These are phyloP conservation scores for Forbesichthys papilliferus DNA, from an alignment of 2,113 vertebrate species.

Conservation along the genomic window DNA sequence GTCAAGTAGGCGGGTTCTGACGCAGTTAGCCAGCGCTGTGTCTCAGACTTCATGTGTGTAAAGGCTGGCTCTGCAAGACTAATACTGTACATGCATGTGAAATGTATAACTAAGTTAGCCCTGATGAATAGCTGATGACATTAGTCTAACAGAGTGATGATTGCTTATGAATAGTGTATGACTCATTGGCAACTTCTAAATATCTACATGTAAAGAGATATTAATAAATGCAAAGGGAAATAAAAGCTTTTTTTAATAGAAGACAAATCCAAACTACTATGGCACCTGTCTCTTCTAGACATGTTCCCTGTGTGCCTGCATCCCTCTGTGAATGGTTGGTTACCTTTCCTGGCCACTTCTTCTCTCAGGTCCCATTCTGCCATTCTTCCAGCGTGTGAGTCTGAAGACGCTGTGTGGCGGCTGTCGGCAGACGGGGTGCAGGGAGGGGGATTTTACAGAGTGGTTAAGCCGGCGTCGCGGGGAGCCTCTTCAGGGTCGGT, in stretches of 20 bases:
- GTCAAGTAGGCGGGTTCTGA: no score
- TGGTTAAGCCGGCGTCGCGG: conserved; percentile 59
- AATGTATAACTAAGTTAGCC: not conserved
- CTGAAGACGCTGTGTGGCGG: conserved; percentile 38
- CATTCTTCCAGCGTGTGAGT: conserved; percentile 29
- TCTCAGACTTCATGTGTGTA: no score
- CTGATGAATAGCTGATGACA: no score
- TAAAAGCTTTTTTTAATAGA: no score
- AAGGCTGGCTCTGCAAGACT: no score
- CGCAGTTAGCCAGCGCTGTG: no score
- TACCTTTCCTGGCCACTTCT: not conserved
- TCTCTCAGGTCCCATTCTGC: not conserved
- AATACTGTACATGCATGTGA: not conserved
- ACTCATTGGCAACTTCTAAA: no score
- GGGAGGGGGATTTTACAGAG: conserved; percentile 65
- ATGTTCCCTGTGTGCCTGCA: not conserved
- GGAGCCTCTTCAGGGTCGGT: conserved; percentile 67
- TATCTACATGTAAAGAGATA: no score
- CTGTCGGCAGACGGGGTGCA: conserved; percentile 62
- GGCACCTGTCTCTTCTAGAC: not conserved
- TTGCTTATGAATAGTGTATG: no score
- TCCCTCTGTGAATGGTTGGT: not conserved
- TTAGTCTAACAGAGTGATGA: no score
- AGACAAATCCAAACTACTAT: no score
- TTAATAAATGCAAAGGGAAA: no score